Base-by-base conservation (phyloP, 1,140 invertebrate species). In the Temnothorax nylanderi region DNA sequence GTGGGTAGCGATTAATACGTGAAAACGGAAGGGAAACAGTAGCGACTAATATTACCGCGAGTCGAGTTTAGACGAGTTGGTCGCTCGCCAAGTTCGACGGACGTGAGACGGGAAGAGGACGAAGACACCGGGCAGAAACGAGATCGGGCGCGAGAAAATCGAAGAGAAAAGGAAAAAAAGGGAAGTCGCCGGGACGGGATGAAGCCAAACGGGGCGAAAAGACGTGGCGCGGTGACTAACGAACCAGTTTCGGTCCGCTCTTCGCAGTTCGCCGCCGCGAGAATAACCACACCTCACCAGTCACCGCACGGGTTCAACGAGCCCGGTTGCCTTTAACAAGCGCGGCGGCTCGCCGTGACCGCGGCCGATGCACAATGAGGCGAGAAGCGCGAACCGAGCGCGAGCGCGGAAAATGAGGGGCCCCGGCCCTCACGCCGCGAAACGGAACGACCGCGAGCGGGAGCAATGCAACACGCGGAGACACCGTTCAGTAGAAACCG, bases 401-500 rank as follows among this genome's bases (percentile, higher is more conserved):
- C 26, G 56, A 76, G 49, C 62, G 44, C 34, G 65, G 13, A 69
- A 67, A 67, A 44, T 10, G 32, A 67, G 44, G 44, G 74, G 11
- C 5, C 5, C 13, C 41, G n/a, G 18, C 32, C 8, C 47, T 37
- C 26, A 26, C 44, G 60, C 13, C 18, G 34, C 16, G 44, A 65
- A 65, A n/a, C 21, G 44, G 16, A 11, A 13, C 6, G 21, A 54
- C 18, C 41, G 71, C 37, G 47, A 47, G 49, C 47, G 13, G 11
- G 47, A 10, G 47, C 47, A 49, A 44, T 7, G 10, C 8, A 44
- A 2, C 41, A 10, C 41, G 47, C 13, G 49, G 49, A 13, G 26
- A 16, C 18, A n/a, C 34, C 64, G 64, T 44, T 67, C 34, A 93
- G 77, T 94, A 93, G 76, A 92, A 92, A 26, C 94, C 93, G 6